Percentiles rank a stretch among this genome's conserved stretches.
These are phyloP conservation scores for Mimumesa dahlbomi DNA, from an alignment of 2,888 invertebrate genomes.

Conservation along the genomic window DNA sequence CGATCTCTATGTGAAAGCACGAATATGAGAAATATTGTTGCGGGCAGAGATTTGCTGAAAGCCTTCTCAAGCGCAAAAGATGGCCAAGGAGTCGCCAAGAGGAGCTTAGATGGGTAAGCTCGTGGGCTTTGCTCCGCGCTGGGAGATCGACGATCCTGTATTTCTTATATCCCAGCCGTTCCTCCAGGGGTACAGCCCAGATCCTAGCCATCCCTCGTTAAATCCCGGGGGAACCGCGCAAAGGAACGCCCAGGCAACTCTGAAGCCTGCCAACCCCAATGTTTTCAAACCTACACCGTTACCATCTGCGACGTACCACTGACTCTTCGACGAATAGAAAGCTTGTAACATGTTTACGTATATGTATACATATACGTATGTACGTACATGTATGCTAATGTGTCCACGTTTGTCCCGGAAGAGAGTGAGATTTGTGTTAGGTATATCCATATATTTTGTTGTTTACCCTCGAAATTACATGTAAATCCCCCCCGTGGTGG, in stretches of 20 bases:
- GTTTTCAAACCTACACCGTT: constrained; percentile 64
- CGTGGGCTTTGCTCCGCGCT: constrained; percentile 70
- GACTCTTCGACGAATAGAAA: constrained; percentile 34
- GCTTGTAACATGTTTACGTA: background rate
- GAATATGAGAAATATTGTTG: constrained; percentile 67
- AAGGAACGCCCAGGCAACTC: constrained; percentile 39
- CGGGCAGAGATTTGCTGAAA: constrained; percentile 68
- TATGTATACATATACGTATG: too few relatives aligned
- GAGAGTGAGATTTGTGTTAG: background rate
- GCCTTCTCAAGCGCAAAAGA: constrained; percentile 63
- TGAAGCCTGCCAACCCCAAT: constrained; percentile 44
- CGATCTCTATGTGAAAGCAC: constrained; percentile 33
- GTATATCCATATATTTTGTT: too few relatives aligned
- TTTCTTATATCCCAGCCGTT: constrained; percentile 67
- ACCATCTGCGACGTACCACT: constrained; percentile 52
- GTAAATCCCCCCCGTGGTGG: too few relatives aligned
- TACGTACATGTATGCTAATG: constrained; percentile 7
- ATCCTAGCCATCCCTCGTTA: constrained; percentile 69
- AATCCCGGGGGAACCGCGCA: constrained; percentile 64
- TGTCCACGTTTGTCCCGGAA: background rate
- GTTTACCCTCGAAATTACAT: too few relatives aligned
- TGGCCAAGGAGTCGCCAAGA: constrained; percentile 61
- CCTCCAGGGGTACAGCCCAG: constrained; percentile 59
- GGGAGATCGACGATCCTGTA: constrained; percentile 74
- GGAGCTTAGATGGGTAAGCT: constrained; percentile 75